Conservation (phyloP, 2,113 vertebrate genomes). For the Aptenodytes patagonicus region DNA sequence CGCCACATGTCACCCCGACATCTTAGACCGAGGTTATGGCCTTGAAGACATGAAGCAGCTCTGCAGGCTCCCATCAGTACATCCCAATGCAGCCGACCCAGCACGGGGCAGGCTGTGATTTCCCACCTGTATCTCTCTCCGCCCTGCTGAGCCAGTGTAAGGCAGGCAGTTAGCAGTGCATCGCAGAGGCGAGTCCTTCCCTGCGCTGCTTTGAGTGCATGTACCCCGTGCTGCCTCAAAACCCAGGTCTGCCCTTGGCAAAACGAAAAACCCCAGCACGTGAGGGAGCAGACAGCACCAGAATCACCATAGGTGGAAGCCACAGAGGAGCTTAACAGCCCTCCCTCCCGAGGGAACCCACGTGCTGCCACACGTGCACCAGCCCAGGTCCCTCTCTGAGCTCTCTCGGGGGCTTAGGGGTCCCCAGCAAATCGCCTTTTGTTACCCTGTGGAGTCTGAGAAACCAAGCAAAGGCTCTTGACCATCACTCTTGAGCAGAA, state of each 20-base stretch:
- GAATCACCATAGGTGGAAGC: not conserved
- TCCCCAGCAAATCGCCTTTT: not conserved
- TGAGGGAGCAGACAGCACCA: not conserved
- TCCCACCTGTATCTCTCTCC: not conserved
- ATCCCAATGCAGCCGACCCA: not conserved
- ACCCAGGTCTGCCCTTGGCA: not conserved
- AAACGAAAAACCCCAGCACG: not conserved
- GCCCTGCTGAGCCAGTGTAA: not conserved
- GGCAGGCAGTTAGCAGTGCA: not conserved
- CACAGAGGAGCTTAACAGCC: not conserved
- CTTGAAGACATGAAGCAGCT: not conserved
- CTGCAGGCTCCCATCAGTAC: not conserved
- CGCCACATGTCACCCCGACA: not conserved
- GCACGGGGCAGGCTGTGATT: not conserved
- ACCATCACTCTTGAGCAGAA: not conserved
- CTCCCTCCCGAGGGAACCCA: not conserved
- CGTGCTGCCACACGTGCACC: accelerated
- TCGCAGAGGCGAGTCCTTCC: not conserved
- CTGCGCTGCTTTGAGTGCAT: accelerated
- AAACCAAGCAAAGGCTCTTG: not conserved
- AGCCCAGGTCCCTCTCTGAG: not conserved
- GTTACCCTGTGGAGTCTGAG: not conserved
- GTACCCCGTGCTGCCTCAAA: not conserved
- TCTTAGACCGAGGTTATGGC: not conserved
- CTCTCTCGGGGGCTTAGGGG: not conserved